Conservation (phyloP, 2,113 vertebrate genomes). For the Gadus chalcogrammus region DNA sequence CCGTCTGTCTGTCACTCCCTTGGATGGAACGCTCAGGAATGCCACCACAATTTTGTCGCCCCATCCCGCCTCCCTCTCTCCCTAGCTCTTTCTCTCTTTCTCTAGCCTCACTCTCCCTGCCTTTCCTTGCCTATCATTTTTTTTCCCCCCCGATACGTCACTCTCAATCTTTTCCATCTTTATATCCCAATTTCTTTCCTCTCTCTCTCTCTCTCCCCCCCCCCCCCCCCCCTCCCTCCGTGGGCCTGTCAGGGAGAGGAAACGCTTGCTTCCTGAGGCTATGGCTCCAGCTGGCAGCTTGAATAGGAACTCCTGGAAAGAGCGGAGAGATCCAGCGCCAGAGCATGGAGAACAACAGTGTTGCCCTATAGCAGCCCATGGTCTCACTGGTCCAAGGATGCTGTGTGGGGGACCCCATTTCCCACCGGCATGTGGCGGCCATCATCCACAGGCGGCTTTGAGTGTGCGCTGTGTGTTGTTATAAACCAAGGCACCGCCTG, state of each 20-base stretch:
- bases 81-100: constrained; percentile 2
- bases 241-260: constrained; percentile 31
- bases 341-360: not conserved
- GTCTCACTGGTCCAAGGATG: not conserved
- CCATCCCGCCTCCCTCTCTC: constrained; percentile 2
- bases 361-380: not conserved
- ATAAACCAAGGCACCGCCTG: too few species aligned
- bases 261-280: constrained; percentile 63
- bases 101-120: constrained; percentile 12
- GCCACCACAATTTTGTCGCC: constrained; percentile 22
- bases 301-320: constrained; percentile 53
- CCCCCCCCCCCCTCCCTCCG: constrained; percentile 25
- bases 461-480: too few species aligned
- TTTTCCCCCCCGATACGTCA: not conserved
- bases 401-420: not conserved
- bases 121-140: not conserved
- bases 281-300: constrained; percentile 57
- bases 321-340: constrained; percentile 36
- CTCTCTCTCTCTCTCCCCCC: constrained; percentile 24
- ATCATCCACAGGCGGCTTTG: not conserved
- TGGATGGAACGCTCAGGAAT: constrained; percentile 18
- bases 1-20: constrained; percentile 36
- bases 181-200: not conserved
- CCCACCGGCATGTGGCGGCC: not conserved
- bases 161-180: not conserved